Evolutionary conservation across 1,140 invertebrate species (phyloP).

Genomic region (Hylaeus anthracinus): DNA sequence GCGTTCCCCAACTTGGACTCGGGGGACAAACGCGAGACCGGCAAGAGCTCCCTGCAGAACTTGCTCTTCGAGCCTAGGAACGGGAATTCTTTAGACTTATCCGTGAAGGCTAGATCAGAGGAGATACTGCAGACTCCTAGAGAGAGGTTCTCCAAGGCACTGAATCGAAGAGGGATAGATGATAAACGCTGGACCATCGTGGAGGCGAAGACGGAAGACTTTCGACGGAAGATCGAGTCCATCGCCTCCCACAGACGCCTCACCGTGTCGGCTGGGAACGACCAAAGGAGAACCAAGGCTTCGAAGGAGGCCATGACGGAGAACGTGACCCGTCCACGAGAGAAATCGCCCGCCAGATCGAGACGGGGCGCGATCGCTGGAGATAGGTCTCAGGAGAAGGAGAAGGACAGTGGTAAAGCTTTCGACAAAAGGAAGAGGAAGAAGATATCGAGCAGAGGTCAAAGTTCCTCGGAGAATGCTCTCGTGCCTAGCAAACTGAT

Average conservation of each 20-base stretch:
- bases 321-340: slow-evolving; percentile 8
- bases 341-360: slow-evolving; percentile 34
- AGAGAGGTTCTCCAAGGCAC: not conserved
- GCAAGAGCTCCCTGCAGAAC: slow-evolving; percentile 63
- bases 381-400: slow-evolving; percentile 40
- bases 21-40: slow-evolving; percentile 24
- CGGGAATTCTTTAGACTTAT: slow-evolving; percentile 27
- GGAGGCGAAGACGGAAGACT: slow-evolving; percentile 67
- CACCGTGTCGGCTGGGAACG: slow-evolving; percentile 20
- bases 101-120: slow-evolving; percentile 63
- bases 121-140: slow-evolving; percentile 30
- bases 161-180: slow-evolving; percentile 31
- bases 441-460: slow-evolving; percentile 53
- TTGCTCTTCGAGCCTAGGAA: slow-evolving; percentile 43
- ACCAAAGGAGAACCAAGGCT: slow-evolving; percentile 15
- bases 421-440: slow-evolving; percentile 65
- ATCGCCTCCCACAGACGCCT: slow-evolving; percentile 55
- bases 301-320: slow-evolving; percentile 3
- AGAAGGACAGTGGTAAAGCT: slow-evolving; percentile 25
- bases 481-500: slow-evolving; percentile 77
- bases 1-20: slow-evolving; percentile 54
- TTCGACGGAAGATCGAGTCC: slow-evolving; percentile 62
- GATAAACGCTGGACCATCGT: slow-evolving; percentile 55
- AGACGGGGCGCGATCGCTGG: not conserved
- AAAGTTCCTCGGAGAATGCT: slow-evolving; percentile 61